Evolutionary conservation across 2,113 vertebrate genomes (phyloP).

Genomic region (Brachyhypopomus gauderio): DNA sequence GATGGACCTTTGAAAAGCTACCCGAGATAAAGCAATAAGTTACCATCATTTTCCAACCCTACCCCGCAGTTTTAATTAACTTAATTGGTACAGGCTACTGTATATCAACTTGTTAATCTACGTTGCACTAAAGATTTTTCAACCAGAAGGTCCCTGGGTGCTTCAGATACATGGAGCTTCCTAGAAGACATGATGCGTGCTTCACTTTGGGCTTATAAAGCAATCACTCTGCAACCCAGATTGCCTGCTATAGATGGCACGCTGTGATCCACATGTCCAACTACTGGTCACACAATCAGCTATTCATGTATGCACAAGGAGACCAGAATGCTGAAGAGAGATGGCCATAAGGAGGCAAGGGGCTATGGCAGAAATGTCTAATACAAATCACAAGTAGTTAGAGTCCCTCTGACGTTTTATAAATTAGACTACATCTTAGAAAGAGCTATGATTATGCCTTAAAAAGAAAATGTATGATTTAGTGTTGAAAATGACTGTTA

Average conservation of each 20-base stretch:
- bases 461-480: neutral
- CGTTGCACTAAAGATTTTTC: neutral
- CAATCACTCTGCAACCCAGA: conserved; percentile 16
- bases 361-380: neutral
- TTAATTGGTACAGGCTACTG: no score
- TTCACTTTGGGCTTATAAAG: neutral
- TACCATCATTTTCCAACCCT: no score
- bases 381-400: neutral
- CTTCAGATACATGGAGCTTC: neutral
- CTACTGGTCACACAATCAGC: conserved; percentile 14
- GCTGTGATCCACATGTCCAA: conserved; percentile 6
- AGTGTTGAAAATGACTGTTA: neutral
- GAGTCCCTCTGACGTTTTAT: neutral
- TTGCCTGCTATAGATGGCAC: neutral
- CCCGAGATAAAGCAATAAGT: no score
- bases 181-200: neutral
- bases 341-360: neutral
- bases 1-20: no score
- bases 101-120: neutral
- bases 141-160: neutral
- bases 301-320: neutral
- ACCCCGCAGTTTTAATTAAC: no score
- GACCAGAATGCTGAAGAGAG: neutral
- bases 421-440: neutral
- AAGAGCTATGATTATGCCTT: neutral